Conservation (phyloP, 2,113 vertebrate species). For the Hirundichthys speculiger region DNA sequence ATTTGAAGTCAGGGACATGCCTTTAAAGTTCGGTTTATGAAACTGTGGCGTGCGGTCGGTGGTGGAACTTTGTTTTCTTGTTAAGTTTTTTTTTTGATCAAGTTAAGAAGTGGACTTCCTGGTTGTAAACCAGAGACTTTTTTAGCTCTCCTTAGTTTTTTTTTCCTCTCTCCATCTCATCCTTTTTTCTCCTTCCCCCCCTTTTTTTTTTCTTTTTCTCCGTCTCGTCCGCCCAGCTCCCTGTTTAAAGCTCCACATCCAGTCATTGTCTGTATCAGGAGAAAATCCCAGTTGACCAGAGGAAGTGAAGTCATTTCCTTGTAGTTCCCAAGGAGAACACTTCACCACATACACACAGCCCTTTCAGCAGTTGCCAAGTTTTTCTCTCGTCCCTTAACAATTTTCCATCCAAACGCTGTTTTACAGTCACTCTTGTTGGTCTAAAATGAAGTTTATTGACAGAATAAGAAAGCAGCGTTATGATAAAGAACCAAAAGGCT, state of each 20-base stretch:
- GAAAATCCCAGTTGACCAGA: constrained; percentile 71
- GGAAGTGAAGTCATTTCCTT: constrained; percentile 83
- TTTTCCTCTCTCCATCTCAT: not conserved
- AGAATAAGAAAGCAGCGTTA: no score
- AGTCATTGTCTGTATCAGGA: constrained; percentile 77
- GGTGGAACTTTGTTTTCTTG: no score
- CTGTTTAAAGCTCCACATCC: constrained; percentile 68
- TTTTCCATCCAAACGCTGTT: constrained; percentile 2
- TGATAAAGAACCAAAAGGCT: no score
- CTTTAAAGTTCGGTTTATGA: constrained; percentile 45
- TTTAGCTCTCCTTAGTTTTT: constrained; percentile 1
- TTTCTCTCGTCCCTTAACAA: not conserved
- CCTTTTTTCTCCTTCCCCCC: not conserved
- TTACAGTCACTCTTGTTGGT: constrained; percentile 1
- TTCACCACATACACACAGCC: constrained; percentile 16
- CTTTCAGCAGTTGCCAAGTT: constrained; percentile 9
- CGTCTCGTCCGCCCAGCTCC: not conserved
- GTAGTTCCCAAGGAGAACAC: constrained; percentile 42
- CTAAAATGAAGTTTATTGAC: no score
- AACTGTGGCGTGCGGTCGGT: not conserved
- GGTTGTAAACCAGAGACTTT: constrained; percentile 12
- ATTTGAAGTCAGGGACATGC: constrained; percentile 25
- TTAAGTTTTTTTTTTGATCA: no score
- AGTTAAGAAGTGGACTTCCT: not conserved
- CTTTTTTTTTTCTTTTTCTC: not conserved